Percentiles rank a stretch among this genome's conserved stretches.
Evolutionary conservation across 2,113 vertebrate genomes (phyloP).

Genomic region (Ammodramus savannarum): DNA sequence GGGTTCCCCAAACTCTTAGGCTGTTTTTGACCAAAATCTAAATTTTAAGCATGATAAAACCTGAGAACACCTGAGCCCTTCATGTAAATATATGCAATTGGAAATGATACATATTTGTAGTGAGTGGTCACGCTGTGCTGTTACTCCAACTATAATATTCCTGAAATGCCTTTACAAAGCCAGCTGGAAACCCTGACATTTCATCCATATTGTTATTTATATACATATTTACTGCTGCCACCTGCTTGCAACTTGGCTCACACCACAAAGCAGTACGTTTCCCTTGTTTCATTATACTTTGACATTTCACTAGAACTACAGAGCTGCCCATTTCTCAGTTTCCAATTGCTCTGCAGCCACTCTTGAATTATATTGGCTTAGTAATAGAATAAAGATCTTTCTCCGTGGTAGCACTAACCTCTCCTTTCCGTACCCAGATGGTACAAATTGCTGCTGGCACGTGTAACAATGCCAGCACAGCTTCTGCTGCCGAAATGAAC

Average conservation of each 20-base stretch:
- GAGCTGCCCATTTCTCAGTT: constrained; percentile 64
- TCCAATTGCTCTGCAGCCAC: constrained; percentile 66
- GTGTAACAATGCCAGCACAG: constrained; percentile 70
- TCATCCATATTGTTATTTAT: constrained; percentile 75
- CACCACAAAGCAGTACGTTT: constrained; percentile 42
- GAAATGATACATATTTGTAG: not conserved
- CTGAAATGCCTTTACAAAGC: constrained; percentile 63
- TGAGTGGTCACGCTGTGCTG: constrained; percentile 34
- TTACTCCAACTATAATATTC: constrained; percentile 56
- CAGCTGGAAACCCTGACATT: constrained; percentile 71
- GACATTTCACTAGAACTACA: constrained; percentile 70
- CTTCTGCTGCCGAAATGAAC: constrained; percentile 76
- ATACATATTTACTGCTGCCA: constrained; percentile 74
- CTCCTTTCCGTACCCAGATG: constrained; percentile 69
- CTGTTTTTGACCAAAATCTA: not conserved
- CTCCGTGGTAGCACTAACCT: constrained; percentile 23
- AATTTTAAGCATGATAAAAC: not conserved
- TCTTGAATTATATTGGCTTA: constrained; percentile 67
- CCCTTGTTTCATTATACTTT: constrained; percentile 71
- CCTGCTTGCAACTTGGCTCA: constrained; percentile 70
- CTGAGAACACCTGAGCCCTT: not conserved
- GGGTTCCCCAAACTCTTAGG: not conserved
- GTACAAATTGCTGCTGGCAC: constrained; percentile 69
- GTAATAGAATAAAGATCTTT: constrained; percentile 73
- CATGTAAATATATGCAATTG: constrained; percentile 1